Percentiles rank a stretch among this genome's conserved stretches.
phyloP scores from a whole-genome alignment of 2,797 vertebrate species.

The Argyrosomus regius region DNA sequence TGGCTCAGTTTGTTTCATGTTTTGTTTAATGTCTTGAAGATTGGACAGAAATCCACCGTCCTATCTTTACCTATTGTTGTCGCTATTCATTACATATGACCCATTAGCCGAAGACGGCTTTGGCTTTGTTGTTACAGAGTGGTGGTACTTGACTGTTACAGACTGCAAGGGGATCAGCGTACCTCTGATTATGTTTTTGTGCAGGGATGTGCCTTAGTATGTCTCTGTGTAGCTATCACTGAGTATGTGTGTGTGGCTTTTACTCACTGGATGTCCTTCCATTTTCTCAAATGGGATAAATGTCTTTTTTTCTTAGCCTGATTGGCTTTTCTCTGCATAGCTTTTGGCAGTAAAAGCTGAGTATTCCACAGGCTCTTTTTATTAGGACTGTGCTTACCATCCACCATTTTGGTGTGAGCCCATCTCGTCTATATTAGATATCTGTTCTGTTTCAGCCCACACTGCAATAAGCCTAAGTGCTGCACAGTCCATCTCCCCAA shows the following conservation, averaged over 20 bases:
- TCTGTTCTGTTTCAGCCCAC: constrained; percentile 75
- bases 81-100: constrained; percentile 19
- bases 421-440: constrained; percentile 74
- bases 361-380: constrained; percentile 38
- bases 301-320: constrained; percentile 24
- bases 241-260: constrained; percentile 12
- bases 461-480: constrained; percentile 82
- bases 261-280: constrained; percentile 19
- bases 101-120: constrained; percentile 3
- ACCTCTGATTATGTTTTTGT: not conserved
- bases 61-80: constrained; percentile 26
- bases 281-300: constrained; percentile 45
- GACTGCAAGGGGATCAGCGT: not conserved
- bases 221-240: not conserved
- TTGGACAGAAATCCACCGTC: constrained; percentile 10
- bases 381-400: constrained; percentile 54
- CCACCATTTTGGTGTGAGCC: constrained; percentile 75
- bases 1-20: not conserved
- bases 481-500: constrained; percentile 75
- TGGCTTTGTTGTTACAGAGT: constrained; percentile 5
- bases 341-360: constrained; percentile 47
- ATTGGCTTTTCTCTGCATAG: constrained; percentile 40
- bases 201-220: not conserved
- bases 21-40: not conserved
- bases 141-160: constrained; percentile 2